These are phyloP conservation scores for Lota lota DNA, from an alignment of 2,113 vertebrate genomes.

Conservation along the genomic window DNA sequence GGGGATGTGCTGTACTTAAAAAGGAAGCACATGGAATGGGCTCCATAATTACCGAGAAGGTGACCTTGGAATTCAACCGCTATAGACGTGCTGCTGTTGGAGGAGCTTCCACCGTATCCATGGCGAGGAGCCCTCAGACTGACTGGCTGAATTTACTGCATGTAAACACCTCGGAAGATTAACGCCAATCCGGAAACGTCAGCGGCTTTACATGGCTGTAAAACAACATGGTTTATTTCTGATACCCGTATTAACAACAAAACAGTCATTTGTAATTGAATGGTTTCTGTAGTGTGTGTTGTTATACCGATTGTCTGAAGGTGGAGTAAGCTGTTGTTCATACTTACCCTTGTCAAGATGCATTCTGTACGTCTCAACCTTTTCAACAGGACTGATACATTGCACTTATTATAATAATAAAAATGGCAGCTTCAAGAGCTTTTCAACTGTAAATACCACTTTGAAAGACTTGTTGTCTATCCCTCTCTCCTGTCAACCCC, in stretches of 20 bases:
- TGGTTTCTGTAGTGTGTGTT: no score
- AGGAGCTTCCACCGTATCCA: constrained; percentile 50
- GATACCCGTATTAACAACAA: no score
- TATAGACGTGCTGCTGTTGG: constrained; percentile 22
- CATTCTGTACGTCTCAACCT: background rate
- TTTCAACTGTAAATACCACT: constrained; percentile 22
- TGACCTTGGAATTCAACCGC: constrained; percentile 66
- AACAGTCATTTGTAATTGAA: no score
- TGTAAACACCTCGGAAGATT: constrained; percentile 44
- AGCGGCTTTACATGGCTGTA: constrained; percentile 5
- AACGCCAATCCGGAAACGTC: constrained; percentile 37
- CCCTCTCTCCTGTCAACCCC: background rate
- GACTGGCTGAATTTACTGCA: constrained; percentile 27
- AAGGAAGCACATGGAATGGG: constrained; percentile 44
- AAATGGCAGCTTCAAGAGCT: constrained; percentile 9
- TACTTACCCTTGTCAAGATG: no score
- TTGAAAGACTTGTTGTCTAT: constrained; percentile 28
- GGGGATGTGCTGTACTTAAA: constrained; percentile 46
- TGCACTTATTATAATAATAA: background rate
- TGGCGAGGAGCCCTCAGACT: constrained; percentile 48
- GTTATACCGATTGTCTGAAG: no score
- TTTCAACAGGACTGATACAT: constrained; percentile 7
- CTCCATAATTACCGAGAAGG: constrained; percentile 66
- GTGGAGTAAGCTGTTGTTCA: no score
- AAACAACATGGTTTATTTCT: no score